Conservation (phyloP, 1,140 invertebrate species). For the Patella vulgata region DNA sequence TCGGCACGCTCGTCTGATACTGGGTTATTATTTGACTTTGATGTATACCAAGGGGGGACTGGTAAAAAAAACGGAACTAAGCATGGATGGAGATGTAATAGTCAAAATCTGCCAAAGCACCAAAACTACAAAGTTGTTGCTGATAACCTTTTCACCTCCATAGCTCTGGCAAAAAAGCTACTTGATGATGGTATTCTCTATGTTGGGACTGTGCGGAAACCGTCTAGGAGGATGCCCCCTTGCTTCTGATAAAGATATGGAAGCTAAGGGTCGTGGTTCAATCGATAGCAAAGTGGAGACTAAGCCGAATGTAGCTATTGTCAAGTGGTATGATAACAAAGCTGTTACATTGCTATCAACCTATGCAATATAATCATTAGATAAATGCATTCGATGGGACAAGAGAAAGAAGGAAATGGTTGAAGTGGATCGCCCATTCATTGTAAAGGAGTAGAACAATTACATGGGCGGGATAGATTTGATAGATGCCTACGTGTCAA, state of each 20-base stretch:
- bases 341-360: too few species aligned
- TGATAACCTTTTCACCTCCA: slow-evolving; percentile 22
- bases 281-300: too few species aligned
- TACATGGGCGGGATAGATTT: too few species aligned
- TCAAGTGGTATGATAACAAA: too few species aligned
- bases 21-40: slow-evolving; percentile 45
- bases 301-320: too few species aligned
- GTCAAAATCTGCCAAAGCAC: slow-evolving; percentile 3
- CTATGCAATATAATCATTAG: too few species aligned
- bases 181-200: slow-evolving; percentile 7
- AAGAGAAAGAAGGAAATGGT: too few species aligned
- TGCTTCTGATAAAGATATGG: background rate
- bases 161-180: slow-evolving; percentile 9
- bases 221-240: background rate
- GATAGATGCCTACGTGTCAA: too few species aligned
- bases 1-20: slow-evolving; percentile 35
- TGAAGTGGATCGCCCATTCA: too few species aligned
- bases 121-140: slow-evolving; percentile 22
- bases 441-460: too few species aligned
- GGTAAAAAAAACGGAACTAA: slow-evolving; percentile 9
- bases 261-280: background rate
- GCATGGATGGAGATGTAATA: slow-evolving; percentile 19
- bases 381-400: too few species aligned
- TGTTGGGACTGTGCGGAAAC: slow-evolving; percentile 14
- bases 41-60: slow-evolving; percentile 20